Evolutionary conservation across 2,797 vertebrate genomes (phyloP).

Genomic region (Lepilemur ruficaudatus): DNA sequence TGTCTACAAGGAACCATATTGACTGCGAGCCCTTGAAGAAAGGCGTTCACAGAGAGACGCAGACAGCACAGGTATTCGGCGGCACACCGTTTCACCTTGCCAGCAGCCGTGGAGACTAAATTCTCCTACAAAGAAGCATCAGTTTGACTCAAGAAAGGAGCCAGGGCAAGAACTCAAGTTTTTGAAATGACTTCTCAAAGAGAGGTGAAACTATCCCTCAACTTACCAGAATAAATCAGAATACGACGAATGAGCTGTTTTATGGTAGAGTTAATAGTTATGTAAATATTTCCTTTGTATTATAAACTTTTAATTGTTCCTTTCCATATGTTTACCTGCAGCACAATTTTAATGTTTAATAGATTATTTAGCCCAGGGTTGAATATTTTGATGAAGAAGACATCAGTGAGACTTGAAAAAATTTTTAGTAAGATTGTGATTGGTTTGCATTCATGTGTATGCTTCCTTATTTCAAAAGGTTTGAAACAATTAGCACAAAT

Average conservation of each 20-base stretch:
- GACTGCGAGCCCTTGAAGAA: neutral
- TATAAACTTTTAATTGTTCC: neutral
- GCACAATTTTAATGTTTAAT: neutral
- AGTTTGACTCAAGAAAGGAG: neutral
- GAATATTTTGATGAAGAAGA: neutral
- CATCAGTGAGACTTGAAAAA: neutral
- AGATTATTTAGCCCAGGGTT: neutral
- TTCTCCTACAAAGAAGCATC: neutral
- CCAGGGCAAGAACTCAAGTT: neutral
- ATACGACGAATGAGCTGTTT: neutral
- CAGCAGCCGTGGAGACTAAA: neutral
- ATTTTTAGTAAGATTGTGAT: neutral
- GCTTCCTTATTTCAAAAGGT: neutral
- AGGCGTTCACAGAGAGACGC: neutral
- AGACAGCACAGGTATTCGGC: neutral
- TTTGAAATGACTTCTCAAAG: neutral
- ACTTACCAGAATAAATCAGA: neutral
- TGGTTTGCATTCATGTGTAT: neutral
- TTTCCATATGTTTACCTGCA: neutral
- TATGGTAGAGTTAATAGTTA: neutral
- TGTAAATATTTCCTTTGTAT: neutral
- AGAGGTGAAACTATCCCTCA: neutral
- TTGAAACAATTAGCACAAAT: neutral
- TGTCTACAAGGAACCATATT: neutral
- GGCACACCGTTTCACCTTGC: rapidly evolving